A percentile compares a stretch with the other conserved stretches of the same genome.
phyloP scores from a whole-genome alignment of 2,113 vertebrate genomes.

The Sturnus vulgaris region DNA sequence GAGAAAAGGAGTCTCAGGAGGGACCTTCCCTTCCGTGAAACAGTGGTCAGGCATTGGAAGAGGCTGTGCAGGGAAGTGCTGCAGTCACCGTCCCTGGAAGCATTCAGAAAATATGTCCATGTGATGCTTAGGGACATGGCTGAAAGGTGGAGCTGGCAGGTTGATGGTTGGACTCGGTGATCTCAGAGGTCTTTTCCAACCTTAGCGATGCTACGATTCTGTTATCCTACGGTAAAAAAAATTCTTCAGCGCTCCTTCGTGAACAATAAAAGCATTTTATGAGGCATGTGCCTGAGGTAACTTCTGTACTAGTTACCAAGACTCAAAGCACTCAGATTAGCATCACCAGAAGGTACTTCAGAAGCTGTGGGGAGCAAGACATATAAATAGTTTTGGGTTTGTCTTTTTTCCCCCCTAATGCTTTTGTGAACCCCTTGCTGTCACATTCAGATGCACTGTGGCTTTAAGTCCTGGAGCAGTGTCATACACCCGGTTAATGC shows the following conservation, averaged over 20 bases:
- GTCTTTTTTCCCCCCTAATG: rapidly evolving
- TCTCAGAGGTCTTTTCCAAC: not conserved
- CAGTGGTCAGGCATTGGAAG: too few relatives aligned
- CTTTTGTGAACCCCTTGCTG: not conserved
- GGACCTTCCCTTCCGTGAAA: not conserved
- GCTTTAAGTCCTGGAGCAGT: not conserved
- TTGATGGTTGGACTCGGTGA: too few relatives aligned
- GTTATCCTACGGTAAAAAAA: not conserved
- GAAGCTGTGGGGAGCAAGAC: too few relatives aligned
- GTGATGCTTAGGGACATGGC: not conserved
- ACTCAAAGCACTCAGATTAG: too few relatives aligned
- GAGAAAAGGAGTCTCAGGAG: not conserved
- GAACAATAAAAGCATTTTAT: not conserved
- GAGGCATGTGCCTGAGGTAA: too few relatives aligned
- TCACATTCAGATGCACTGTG: rapidly evolving
- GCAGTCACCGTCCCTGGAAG: not conserved
- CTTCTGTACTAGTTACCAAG: rapidly evolving
- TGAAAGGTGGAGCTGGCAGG: not conserved
- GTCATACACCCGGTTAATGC: rapidly evolving
- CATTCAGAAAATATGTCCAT: too few relatives aligned
- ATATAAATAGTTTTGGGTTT: not conserved
- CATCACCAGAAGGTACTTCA: too few relatives aligned
- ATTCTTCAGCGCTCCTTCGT: not conserved
- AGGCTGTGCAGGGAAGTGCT: not conserved
- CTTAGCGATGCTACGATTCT: not conserved